Conservation (phyloP, 2,888 invertebrate species). For the Atethmia centrago region DNA sequence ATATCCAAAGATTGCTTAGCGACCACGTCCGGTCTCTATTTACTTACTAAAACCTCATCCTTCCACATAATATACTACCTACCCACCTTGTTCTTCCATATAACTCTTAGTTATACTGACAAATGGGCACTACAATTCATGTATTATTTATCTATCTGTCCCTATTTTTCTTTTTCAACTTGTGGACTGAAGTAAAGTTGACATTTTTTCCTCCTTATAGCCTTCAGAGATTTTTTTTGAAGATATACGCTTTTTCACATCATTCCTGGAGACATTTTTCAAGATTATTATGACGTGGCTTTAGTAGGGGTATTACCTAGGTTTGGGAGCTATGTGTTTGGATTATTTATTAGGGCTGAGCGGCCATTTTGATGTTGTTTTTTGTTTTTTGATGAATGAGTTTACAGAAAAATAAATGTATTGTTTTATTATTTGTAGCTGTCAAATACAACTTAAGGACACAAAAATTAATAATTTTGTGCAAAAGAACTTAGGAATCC, state of each 20-base stretch:
- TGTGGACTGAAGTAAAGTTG: constrained; percentile 48
- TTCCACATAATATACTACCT: background rate
- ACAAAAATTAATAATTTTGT: no score
- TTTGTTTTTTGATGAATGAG: constrained; percentile 21
- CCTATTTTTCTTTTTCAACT: constrained; percentile 75
- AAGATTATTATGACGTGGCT: constrained; percentile 66
- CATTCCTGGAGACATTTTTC: constrained; percentile 60
- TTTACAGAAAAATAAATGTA: background rate
- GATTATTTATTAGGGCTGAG: constrained; percentile 46
- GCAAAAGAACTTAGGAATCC: no score
- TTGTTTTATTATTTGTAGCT: constrained; percentile 1
- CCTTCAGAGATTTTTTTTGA: constrained; percentile 50
- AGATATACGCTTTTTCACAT: constrained; percentile 57
- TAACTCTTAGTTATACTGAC: constrained; percentile 60
- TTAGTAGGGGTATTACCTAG: constrained; percentile 41
- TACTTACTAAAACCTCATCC: constrained; percentile 31
- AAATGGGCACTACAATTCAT: constrained; percentile 71
- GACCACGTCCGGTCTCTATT: constrained; percentile 22
- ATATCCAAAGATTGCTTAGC: constrained; percentile 32
- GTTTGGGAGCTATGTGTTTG: constrained; percentile 13
- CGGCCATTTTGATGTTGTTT: constrained; percentile 18
- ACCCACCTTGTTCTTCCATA: constrained; percentile 36
- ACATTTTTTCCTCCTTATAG: constrained; percentile 43
- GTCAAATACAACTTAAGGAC: background rate
- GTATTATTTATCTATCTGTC: constrained; percentile 75